Conservation (phyloP, 2,113 vertebrate species). For the Balaeniceps rex region DNA sequence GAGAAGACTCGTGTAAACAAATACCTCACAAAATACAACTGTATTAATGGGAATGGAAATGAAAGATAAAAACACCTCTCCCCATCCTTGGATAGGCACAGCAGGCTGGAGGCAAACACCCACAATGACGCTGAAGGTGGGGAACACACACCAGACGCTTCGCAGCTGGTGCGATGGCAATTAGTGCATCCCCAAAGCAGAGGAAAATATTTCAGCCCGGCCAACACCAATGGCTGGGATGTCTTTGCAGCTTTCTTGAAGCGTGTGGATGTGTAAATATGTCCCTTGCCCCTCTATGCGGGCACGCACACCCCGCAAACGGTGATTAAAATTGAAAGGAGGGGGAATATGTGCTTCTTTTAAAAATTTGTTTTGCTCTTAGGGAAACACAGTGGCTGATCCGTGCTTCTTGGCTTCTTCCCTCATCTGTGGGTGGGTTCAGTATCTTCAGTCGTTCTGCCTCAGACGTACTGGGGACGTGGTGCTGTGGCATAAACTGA, state of each 20-base stretch:
- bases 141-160: neutral
- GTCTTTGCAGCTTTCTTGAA: neutral
- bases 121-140: neutral
- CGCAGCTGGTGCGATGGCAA: neutral
- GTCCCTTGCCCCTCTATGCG: neutral
- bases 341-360: neutral
- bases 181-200: neutral
- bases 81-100: neutral
- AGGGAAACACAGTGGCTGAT: neutral
- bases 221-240: fast-evolving
- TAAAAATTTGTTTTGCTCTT: neutral
- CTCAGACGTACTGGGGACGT: neutral
- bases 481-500: neutral
- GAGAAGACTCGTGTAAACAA: conserved; percentile 48
- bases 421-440: neutral
- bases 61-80: neutral
- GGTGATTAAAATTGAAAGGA: neutral
- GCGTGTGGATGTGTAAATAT: neutral
- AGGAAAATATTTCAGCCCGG: neutral
- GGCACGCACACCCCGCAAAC: neutral
- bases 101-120: neutral
- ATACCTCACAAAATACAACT: conserved; percentile 32
- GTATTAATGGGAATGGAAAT: neutral
- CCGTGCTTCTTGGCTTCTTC: neutral
- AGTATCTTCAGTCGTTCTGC: neutral